Evolutionary conservation across 1,140 invertebrate species (phyloP).

Genomic region (Zaprionus capensis): DNA sequence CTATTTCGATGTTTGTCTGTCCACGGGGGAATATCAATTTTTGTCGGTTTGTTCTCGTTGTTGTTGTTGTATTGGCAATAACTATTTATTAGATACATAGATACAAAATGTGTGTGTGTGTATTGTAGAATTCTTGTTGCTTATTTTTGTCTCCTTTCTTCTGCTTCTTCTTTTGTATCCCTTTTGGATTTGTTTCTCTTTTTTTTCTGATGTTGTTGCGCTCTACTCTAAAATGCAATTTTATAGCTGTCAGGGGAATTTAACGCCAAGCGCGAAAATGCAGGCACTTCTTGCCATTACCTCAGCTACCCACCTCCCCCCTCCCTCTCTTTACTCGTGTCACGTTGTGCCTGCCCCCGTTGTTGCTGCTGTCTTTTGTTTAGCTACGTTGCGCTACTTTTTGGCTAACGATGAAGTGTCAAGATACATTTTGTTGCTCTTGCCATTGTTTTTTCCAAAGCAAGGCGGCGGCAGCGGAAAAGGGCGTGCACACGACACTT

Average conservation of each 20-base stretch:
- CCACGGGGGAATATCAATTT: constrained; percentile 76
- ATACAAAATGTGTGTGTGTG: constrained; percentile 62
- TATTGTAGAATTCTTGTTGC: constrained; percentile 37
- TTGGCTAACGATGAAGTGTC: constrained; percentile 82
- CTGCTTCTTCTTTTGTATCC: neutral
- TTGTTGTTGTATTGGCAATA: constrained; percentile 71
- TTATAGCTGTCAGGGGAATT: constrained; percentile 82
- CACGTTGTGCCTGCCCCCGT: constrained; percentile 68
- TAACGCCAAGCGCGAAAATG: constrained; percentile 82
- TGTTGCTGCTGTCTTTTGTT: constrained; percentile 45
- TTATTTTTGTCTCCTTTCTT: constrained; percentile 21
- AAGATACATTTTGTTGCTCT: constrained; percentile 69
- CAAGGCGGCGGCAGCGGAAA: neutral
- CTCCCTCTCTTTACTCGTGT: constrained; percentile 34
- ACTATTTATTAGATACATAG: constrained; percentile 82
- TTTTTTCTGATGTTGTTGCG: constrained; percentile 16
- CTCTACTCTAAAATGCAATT: constrained; percentile 82
- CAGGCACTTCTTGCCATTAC: constrained; percentile 52
- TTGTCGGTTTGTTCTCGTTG: constrained; percentile 30
- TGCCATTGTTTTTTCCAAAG: constrained; percentile 43
- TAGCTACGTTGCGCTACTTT: constrained; percentile 76
- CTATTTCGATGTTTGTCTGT: neutral
- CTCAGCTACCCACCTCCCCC: neutral
- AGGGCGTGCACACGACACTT: constrained; percentile 49
- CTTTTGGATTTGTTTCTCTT: too few species aligned